Evolutionary conservation across 2,888 invertebrate genomes (phyloP).

Genomic region (Mimas tiliae): DNA sequence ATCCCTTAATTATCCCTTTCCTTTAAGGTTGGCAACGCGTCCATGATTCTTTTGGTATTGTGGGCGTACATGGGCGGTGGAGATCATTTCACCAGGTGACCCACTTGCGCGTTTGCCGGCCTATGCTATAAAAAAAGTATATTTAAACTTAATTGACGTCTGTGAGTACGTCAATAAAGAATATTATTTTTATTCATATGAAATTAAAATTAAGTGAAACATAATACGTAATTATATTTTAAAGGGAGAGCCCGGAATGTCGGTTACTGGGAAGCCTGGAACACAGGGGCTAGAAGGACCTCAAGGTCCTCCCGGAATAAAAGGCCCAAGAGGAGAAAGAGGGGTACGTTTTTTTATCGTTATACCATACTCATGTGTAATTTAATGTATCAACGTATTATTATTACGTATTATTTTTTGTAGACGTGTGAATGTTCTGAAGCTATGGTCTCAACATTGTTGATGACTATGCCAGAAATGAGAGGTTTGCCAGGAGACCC

Average conservation of each 20-base stretch:
- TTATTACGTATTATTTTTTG: constrained; percentile 25
- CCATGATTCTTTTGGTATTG: too few species aligned
- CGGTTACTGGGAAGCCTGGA: constrained; percentile 46
- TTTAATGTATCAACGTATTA: too few species aligned
- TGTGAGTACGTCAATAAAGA: too few species aligned
- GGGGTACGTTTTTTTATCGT: constrained; percentile 37
- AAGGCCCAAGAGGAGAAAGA: constrained; percentile 48
- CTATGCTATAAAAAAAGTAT: too few species aligned
- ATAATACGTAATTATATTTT: constrained; percentile 24
- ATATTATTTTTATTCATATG: too few species aligned
- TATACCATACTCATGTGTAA: too few species aligned
- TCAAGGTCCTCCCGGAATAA: constrained; percentile 85
- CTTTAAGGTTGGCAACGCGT: too few species aligned
- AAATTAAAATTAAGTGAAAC: background rate
- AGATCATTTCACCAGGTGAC: too few species aligned
- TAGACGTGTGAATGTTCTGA: constrained; percentile 67
- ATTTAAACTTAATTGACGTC: too few species aligned
- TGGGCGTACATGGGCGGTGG: too few species aligned
- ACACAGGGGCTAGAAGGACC: constrained; percentile 87
- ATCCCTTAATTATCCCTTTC: too few species aligned
- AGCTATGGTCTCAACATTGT: constrained; percentile 53
- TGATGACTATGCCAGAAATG: constrained; percentile 62
- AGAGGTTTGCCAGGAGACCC: constrained; percentile 83
- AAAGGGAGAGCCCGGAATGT: constrained; percentile 57
- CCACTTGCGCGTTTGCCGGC: too few species aligned